Percentiles rank a stretch among this genome's conserved stretches.
phyloP scores from a whole-genome alignment of 1,140 invertebrate genomes.

The Ips typographus region DNA sequence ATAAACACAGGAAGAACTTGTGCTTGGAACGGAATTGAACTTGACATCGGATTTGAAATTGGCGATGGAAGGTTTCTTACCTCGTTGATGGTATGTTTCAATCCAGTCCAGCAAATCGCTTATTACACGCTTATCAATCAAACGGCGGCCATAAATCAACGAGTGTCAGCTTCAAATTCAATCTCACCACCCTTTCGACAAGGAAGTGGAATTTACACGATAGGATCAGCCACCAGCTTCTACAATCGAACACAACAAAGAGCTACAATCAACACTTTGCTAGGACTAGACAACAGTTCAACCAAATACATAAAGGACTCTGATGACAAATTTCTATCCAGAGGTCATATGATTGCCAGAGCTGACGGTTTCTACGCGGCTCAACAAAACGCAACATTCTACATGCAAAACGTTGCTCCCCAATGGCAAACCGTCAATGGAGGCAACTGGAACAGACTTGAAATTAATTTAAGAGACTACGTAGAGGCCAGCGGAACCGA shows the following conservation, averaged over 20 bases:
- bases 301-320: slow-evolving; percentile 51
- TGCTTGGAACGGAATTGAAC: slow-evolving; percentile 48
- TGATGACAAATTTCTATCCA: slow-evolving; percentile 60
- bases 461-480: slow-evolving; percentile 53
- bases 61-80: slow-evolving; percentile 36
- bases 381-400: slow-evolving; percentile 63
- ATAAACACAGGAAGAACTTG: slow-evolving; percentile 27
- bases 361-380: slow-evolving; percentile 64
- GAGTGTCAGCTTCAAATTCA: slow-evolving; percentile 39
- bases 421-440: slow-evolving; percentile 62
- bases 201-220: background rate
- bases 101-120: slow-evolving; percentile 32
- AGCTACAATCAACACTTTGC: slow-evolving; percentile 39
- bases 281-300: slow-evolving; percentile 45
- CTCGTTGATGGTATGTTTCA: slow-evolving; percentile 43
- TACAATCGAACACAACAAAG: slow-evolving; percentile 39
- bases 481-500: slow-evolving; percentile 39
- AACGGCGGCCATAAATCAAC: slow-evolving; percentile 38
- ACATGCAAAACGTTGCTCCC: slow-evolving; percentile 58
- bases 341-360: slow-evolving; percentile 69
- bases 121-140: slow-evolving; percentile 42
- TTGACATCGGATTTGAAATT: slow-evolving; percentile 47
- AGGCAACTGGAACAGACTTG: slow-evolving; percentile 58
- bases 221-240: background rate
- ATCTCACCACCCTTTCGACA: background rate